These are phyloP conservation scores for Venusia cambrica DNA, from an alignment of 2,888 invertebrate genomes.

Conservation along the genomic window DNA sequence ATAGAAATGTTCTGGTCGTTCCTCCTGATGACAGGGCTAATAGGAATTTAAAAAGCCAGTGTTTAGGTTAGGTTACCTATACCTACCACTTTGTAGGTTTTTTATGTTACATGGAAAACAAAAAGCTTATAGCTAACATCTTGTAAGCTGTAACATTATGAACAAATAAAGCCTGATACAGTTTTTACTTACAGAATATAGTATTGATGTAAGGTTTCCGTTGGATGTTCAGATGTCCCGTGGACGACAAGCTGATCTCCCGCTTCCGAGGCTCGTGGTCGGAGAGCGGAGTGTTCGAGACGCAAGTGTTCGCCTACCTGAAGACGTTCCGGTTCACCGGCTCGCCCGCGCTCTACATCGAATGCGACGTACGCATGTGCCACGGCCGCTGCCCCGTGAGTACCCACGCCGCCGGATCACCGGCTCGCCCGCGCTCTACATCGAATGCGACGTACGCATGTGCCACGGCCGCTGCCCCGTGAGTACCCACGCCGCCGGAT, in stretches of 20 bases:
- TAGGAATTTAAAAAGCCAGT: too few species aligned
- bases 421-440: slow-evolving; percentile 95
- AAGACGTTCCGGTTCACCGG: slow-evolving; percentile 97
- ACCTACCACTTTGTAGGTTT: too few species aligned
- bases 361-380: slow-evolving; percentile 97
- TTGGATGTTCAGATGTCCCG: slow-evolving; percentile 85
- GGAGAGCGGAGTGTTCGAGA: slow-evolving; percentile 93
- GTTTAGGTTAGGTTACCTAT: too few species aligned
- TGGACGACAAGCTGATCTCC: slow-evolving; percentile 95
- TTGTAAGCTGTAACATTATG: too few species aligned
- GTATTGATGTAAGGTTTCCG: too few species aligned
- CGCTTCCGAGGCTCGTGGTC: slow-evolving; percentile 97
- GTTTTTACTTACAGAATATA: too few species aligned
- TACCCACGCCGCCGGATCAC: slow-evolving; percentile 89
- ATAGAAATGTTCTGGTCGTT: too few species aligned
- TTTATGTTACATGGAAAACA: too few species aligned
- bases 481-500: slow-evolving; percentile 86
- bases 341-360: slow-evolving; percentile 95
- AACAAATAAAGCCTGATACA: too few species aligned
- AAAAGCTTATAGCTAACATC: too few species aligned
- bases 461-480: slow-evolving; percentile 97
- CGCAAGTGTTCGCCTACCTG: slow-evolving; percentile 97
- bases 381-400: slow-evolving; percentile 96
- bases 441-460: slow-evolving; percentile 97
- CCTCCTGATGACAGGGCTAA: too few species aligned